phyloP scores from a whole-genome alignment of 1,140 invertebrate genomes.

The Hyphantria cunea region DNA sequence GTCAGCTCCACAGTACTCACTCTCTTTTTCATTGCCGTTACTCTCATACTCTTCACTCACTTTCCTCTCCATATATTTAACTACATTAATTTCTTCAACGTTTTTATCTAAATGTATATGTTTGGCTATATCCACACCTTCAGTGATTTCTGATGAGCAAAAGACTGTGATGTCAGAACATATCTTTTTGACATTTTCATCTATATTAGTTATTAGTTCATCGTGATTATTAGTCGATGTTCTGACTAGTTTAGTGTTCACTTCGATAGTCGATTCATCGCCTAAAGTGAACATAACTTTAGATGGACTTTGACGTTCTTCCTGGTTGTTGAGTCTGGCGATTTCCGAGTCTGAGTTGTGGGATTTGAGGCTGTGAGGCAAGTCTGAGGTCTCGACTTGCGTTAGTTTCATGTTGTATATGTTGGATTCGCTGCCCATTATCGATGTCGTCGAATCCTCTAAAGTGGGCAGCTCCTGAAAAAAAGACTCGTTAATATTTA shows the following conservation, averaged over 20 bases:
- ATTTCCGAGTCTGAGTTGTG: constrained; percentile 77
- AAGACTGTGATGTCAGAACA: constrained; percentile 65
- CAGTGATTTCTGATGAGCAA: constrained; percentile 45
- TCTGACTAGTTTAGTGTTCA: constrained; percentile 49
- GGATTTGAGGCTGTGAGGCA: constrained; percentile 48
- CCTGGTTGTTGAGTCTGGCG: constrained; percentile 33
- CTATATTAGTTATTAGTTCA: constrained; percentile 41
- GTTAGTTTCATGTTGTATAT: constrained; percentile 67
- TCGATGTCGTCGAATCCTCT: constrained; percentile 70
- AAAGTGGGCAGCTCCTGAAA: constrained; percentile 58
- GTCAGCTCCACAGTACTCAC: constrained; percentile 53
- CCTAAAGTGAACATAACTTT: constrained; percentile 64
- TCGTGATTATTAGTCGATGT: constrained; percentile 70
- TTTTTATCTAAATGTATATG: constrained; percentile 55
- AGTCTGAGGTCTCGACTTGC: constrained; percentile 35
- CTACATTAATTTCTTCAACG: constrained; percentile 58
- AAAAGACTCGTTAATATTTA: neutral
- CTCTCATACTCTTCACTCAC: constrained; percentile 26
- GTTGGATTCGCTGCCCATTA: constrained; percentile 77
- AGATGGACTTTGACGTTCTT: constrained; percentile 23
- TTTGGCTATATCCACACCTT: constrained; percentile 44
- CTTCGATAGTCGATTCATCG: constrained; percentile 38
- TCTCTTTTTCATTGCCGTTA: constrained; percentile 29
- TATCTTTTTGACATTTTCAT: constrained; percentile 62
- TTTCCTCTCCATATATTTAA: constrained; percentile 56